phyloP scores from a whole-genome alignment of 1,140 invertebrate species.

The Megalonaias nervosa region DNA sequence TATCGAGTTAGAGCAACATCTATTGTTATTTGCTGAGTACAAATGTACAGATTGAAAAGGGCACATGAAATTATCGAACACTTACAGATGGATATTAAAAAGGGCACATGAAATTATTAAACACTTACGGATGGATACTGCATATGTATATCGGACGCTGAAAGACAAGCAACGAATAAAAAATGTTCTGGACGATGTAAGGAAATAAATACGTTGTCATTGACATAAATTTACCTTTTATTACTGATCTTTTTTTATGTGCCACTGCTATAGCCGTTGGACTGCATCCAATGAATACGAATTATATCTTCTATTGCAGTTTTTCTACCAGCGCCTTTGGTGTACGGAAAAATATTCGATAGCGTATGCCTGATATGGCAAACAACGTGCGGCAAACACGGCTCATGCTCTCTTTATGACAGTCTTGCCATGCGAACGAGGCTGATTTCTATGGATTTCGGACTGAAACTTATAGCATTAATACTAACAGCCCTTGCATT shows the following conservation, averaged over 20 bases:
- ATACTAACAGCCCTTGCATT: no score
- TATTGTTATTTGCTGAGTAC: background rate
- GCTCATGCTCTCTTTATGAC: no score
- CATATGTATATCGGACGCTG: background rate
- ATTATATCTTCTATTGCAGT: conserved; percentile 7
- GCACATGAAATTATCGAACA: background rate
- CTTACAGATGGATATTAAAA: background rate
- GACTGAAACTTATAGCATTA: no score
- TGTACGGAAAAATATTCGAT: conserved; percentile 26
- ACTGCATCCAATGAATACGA: background rate
- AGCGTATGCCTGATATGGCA: background rate
- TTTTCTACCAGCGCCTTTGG: conserved; percentile 28
- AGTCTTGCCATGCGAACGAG: no score
- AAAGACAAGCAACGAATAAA: background rate
- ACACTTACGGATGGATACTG: background rate
- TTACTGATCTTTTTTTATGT: background rate
- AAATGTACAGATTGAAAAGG: background rate
- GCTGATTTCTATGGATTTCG: no score
- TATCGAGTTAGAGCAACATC: no score
- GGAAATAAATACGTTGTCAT: background rate
- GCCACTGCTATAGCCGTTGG: background rate
- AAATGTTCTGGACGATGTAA: conserved; percentile 1
- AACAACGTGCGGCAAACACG: no score
- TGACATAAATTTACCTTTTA: background rate
- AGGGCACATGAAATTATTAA: background rate